Base-by-base conservation (phyloP, 2,888 invertebrate genomes). In the Cheilosia grossa region DNA sequence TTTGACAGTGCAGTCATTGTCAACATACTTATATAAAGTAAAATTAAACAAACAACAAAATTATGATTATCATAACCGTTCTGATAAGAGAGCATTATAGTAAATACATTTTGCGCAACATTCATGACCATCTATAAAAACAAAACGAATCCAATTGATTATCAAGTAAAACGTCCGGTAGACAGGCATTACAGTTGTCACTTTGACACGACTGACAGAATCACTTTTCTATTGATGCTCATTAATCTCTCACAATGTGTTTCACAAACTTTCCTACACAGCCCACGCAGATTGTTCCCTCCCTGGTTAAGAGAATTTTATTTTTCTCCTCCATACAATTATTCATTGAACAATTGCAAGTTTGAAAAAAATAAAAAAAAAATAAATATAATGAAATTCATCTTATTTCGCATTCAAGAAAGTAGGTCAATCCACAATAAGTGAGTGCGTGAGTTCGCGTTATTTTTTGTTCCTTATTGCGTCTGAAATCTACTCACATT, bases 391-490 rank as follows among this genome's bases (percentile, higher is more conserved):
- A 58, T 74, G 73, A 64, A 64, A 74, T 64, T 37, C 63, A 64
- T 64, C 66, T 64, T 66, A 66, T 74, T 56, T 24, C 47, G 73
- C 56, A 47, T 49, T 66, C 66, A 75, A 37, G 66, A 66, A 75
- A 66, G 74, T 75, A 33, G 74, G 74, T 40, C 74, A 49, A 64
- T 75, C 58, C 73, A 64, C 42, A 64, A 66, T 58, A 64, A 44
- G 49, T 37, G 37, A 37, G 37, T 37, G 30, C 54, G n/a, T n/a
- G 30, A 74, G 64, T 63, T 63, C 49, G 24, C 58, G 17, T 15
- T 33, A 1, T 69, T 37, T 56, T 19, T 44, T 67, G 19, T 37
- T 56, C 42, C 13, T 37, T 19, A 6, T 56, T 33, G 5, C 51
- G 13, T 53, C 24, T 53, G 21, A 21, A 51, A 21, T 21, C 13